Conservation (phyloP, 2,113 vertebrate species). For the Psilopogon haemacephalus region DNA sequence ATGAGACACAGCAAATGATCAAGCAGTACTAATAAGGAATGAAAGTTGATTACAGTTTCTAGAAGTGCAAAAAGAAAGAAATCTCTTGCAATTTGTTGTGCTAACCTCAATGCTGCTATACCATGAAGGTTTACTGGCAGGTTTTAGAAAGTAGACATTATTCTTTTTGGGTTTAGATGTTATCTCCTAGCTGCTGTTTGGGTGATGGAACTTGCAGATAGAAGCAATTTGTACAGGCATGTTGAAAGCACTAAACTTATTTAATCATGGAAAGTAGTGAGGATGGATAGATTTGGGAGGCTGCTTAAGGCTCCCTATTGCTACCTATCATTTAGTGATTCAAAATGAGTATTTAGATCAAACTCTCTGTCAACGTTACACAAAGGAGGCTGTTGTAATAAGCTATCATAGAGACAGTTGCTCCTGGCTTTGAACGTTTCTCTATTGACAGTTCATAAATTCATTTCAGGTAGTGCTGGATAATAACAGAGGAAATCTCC, state of each 20-base stretch:
- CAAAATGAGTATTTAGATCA: not conserved
- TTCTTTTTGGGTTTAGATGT: not conserved
- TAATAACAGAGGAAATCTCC: not conserved
- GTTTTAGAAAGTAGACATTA: not conserved
- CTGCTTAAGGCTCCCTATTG: not conserved
- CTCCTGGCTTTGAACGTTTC: not conserved
- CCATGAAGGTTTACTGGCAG: not conserved
- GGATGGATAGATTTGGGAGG: not conserved
- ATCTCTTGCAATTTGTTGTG: not conserved
- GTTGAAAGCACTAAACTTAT: not conserved
- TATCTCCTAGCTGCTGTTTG: not conserved
- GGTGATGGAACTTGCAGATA: not conserved
- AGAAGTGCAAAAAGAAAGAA: not conserved
- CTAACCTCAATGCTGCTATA: not conserved
- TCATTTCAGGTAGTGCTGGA: not conserved
- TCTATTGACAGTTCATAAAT: not conserved
- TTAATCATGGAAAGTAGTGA: not conserved
- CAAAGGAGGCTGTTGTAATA: not conserved
- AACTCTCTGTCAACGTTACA: not conserved
- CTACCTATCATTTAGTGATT: not conserved
- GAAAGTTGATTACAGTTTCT: not conserved
- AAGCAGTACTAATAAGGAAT: not conserved
- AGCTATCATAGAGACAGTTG: not conserved
- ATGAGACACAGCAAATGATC: not conserved
- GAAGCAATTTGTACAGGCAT: not conserved